These are phyloP conservation scores for Heteromurus nitidus DNA, from an alignment of 2,888 invertebrate genomes.

Conservation along the genomic window DNA sequence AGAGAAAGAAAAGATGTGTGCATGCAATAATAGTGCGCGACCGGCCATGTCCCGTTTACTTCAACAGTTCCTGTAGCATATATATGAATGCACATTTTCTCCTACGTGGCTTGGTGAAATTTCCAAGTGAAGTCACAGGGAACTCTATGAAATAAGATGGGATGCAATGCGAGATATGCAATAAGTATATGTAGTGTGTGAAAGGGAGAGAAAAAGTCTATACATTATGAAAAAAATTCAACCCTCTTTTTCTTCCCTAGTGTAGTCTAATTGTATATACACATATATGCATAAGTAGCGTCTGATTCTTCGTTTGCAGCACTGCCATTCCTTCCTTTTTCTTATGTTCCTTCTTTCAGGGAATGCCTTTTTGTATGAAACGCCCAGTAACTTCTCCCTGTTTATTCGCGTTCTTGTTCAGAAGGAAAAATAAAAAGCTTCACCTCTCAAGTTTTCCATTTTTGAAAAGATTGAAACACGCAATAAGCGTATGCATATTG, in stretches of 20 bases:
- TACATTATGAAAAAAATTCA: not conserved
- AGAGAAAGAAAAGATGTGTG: constrained; percentile 23
- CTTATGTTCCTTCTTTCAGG: not conserved
- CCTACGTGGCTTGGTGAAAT: not conserved
- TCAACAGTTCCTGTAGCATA: constrained; percentile 61
- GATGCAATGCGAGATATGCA: not conserved
- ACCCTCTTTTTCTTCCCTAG: not conserved
- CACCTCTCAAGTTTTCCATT: not conserved
- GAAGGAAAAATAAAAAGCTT: not conserved
- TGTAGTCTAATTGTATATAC: not conserved
- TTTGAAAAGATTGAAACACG: not conserved
- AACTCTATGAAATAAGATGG: constrained; percentile 7
- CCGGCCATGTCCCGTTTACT: constrained; percentile 58
- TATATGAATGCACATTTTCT: constrained; percentile 41
- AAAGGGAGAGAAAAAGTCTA: not conserved
- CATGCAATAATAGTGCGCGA: constrained; percentile 47
- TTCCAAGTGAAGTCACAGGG: constrained; percentile 4
- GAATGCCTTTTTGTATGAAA: not conserved
- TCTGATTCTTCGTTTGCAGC: too few relatives aligned
- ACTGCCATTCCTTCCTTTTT: not conserved
- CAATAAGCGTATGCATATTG: too few relatives aligned
- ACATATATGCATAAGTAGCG: too few relatives aligned
- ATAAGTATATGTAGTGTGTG: not conserved
- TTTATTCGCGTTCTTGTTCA: too few relatives aligned
- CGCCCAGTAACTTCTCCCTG: constrained; percentile 12